These are phyloP conservation scores for Thaumatotibia leucotreta DNA, from an alignment of 1,140 invertebrate species.

Conservation along the genomic window DNA sequence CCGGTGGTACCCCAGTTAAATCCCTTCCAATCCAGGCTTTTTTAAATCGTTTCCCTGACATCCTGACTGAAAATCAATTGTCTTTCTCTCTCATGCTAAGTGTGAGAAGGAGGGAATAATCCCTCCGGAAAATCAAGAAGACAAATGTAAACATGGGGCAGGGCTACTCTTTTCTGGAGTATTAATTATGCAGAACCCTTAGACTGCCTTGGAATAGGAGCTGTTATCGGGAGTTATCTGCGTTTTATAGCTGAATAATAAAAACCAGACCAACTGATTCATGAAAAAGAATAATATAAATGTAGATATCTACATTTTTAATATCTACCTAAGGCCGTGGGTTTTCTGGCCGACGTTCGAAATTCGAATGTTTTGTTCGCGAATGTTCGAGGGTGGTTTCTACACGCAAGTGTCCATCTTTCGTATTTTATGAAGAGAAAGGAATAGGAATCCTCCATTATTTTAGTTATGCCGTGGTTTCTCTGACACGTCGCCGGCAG, in stretches of 20 bases:
- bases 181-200: conserved; percentile 53
- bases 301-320: no score
- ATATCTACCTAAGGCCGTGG: no score
- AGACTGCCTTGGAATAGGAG: conserved; percentile 21
- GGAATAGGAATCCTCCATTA: no score
- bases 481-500: no score
- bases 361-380: no score
- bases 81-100: conserved; percentile 24
- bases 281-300: no score
- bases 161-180: conserved; percentile 40
- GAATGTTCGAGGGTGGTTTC: no score
- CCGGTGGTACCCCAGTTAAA: conserved; percentile 20
- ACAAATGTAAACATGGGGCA: conserved; percentile 37
- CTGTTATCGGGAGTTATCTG: neutral
- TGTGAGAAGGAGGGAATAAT: conserved; percentile 31
- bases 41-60: conserved; percentile 13
- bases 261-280: no score
- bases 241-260: neutral
- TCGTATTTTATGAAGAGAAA: no score
- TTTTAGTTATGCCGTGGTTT: no score
- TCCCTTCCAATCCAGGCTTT: conserved; percentile 39
- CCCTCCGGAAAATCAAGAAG: conserved; percentile 51
- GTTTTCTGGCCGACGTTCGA: no score
- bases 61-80: conserved; percentile 7
- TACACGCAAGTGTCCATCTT: no score